Conservation (phyloP, 1,140 invertebrate species). For the Drosophila pruinosa region DNA sequence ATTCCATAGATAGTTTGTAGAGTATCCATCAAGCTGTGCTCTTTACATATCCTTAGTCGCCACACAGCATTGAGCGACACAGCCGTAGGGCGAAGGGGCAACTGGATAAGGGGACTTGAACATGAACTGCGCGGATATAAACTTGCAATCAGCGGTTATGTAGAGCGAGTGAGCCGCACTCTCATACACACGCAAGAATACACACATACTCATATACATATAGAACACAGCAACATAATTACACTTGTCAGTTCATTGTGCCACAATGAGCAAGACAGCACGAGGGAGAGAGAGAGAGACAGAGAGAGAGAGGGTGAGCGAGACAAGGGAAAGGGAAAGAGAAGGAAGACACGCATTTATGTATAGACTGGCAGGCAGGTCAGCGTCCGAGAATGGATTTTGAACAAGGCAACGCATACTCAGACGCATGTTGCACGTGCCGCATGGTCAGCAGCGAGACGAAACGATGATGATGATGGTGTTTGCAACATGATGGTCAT, state of each 20-base stretch:
- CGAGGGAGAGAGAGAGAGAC: background rate
- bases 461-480: slow-evolving; percentile 14
- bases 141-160: slow-evolving; percentile 73
- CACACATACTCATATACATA: slow-evolving; percentile 7
- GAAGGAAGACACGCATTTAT: background rate
- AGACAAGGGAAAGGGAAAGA: background rate
- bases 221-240: slow-evolving; percentile 62
- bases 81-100: background rate
- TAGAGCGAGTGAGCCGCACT: slow-evolving; percentile 32
- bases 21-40: background rate
- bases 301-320: background rate
- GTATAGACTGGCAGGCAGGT: slow-evolving; percentile 17
- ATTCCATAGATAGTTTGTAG: no score
- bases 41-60: background rate
- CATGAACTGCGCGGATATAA: slow-evolving; percentile 56
- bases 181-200: slow-evolving; percentile 22
- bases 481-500: slow-evolving; percentile 61
- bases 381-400: slow-evolving; percentile 33
- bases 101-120: slow-evolving; percentile 15
- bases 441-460: slow-evolving; percentile 26
- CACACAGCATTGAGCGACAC: background rate
- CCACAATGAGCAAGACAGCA: slow-evolving; percentile 55
- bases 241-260: slow-evolving; percentile 79
- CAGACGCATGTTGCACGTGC: slow-evolving; percentile 63
- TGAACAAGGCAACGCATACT: slow-evolving; percentile 16